Conservation (phyloP, 2,888 invertebrate species). For the Alcis repandata region DNA sequence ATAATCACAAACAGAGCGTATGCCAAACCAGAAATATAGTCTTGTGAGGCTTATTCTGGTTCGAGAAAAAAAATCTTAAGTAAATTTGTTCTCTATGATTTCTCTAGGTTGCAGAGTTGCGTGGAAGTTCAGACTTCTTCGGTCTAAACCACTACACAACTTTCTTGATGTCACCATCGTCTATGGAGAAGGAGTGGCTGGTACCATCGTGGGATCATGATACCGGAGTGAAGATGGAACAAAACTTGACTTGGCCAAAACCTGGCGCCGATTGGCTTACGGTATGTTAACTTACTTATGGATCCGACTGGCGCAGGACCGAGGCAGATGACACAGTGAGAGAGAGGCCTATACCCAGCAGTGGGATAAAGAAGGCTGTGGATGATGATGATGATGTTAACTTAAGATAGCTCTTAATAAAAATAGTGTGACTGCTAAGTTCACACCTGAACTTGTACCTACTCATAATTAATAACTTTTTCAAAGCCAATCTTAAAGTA, state of each 20-base stretch:
- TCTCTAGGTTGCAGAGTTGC: conserved; percentile 71
- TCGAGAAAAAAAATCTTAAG: not conserved
- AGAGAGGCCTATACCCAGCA: too few species aligned
- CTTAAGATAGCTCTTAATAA: not conserved
- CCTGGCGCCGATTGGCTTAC: conserved; percentile 79
- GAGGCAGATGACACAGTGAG: too few species aligned
- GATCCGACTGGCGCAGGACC: too few species aligned
- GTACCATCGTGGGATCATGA: conserved; percentile 76
- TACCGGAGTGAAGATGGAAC: conserved; percentile 66
- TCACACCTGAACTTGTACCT: too few species aligned
- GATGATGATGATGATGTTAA: too few species aligned
- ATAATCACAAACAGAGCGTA: too few species aligned
- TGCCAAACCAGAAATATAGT: too few species aligned
- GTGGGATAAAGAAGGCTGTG: too few species aligned
- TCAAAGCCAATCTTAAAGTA: too few species aligned
- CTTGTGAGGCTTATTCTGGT: too few species aligned
- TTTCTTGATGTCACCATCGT: conserved; percentile 70
- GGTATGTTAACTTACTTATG: conserved; percentile 68
- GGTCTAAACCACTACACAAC: conserved; percentile 88
- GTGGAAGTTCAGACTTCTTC: conserved; percentile 85
- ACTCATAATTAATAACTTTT: too few species aligned
- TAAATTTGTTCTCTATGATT: conserved; percentile 33
- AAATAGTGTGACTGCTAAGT: too few species aligned
- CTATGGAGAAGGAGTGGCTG: conserved; percentile 62
- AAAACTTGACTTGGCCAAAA: conserved; percentile 73